Conservation (phyloP, 2,113 vertebrate species). For the Dissostichus mawsoni region DNA sequence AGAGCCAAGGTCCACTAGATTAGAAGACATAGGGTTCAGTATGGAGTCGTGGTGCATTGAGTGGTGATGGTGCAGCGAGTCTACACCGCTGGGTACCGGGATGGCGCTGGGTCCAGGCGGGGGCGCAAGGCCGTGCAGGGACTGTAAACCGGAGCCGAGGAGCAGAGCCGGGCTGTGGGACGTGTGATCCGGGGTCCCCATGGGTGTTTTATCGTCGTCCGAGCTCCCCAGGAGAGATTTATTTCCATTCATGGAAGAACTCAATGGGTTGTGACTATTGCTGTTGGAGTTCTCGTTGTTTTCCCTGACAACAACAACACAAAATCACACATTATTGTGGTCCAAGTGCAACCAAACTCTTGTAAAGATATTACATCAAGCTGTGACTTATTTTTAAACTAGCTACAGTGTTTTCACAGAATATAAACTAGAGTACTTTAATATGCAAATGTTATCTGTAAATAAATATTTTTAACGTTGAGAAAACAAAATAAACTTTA, state of each 20-base stretch:
- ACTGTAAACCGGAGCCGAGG: constrained; percentile 90
- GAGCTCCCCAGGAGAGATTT: constrained; percentile 98
- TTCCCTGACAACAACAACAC: constrained; percentile 87
- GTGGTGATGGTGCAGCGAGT: constrained; percentile 96
- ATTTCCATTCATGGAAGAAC: constrained; percentile 96
- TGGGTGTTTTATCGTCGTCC: constrained; percentile 98
- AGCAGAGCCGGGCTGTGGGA: constrained; percentile 94
- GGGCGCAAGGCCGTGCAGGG: constrained; percentile 93
- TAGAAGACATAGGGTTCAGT: constrained; percentile 99
- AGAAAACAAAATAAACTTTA: background rate
- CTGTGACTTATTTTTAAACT: background rate
- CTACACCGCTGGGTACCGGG: constrained; percentile 89
- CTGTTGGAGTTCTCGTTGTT: constrained; percentile 99
- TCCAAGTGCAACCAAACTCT: background rate
- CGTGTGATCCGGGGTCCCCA: constrained; percentile 95
- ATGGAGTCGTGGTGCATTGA: constrained; percentile 98
- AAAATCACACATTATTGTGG: constrained; percentile 21
- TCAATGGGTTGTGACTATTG: constrained; percentile 94
- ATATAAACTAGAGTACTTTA: background rate
- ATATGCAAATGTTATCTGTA: background rate
- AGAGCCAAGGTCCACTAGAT: constrained; percentile 97
- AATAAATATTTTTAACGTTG: background rate
- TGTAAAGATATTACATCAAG: background rate
- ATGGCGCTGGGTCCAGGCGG: constrained; percentile 97
- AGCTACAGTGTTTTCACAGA: background rate